A percentile compares a stretch with the other conserved stretches of the same genome.
Evolutionary conservation across 2,113 vertebrate genomes (phyloP).

Genomic region (Spermophilus dauricus): DNA sequence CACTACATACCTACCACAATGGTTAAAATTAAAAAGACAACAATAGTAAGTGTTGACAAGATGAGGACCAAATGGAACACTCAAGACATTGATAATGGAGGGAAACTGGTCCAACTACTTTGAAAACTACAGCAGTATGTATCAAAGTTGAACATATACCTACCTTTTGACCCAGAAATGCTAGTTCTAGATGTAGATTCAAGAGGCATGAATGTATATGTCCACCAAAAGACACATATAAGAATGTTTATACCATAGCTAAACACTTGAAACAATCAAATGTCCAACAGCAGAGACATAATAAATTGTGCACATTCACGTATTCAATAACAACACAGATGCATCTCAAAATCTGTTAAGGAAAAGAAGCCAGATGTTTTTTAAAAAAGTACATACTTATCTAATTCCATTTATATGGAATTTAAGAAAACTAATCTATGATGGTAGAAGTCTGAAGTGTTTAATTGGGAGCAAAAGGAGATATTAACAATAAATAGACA

Average conservation of each 20-base stretch:
- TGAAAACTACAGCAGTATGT: constrained; percentile 22
- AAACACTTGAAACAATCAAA: constrained; percentile 40
- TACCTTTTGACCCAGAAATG: background rate
- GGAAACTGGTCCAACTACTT: background rate
- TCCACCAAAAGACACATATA: constrained; percentile 4
- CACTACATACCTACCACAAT: background rate
- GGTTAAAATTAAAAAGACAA: constrained; percentile 42
- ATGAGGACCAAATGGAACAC: background rate
- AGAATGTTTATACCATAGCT: background rate
- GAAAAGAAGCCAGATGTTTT: constrained; percentile 30
- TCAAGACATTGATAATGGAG: background rate
- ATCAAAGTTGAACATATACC: constrained; percentile 26
- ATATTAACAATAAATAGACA: background rate
- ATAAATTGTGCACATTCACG: too few species aligned
- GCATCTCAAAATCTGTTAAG: constrained; percentile 36
- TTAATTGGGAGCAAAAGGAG: background rate
- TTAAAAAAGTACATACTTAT: background rate
- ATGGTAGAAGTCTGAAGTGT: background rate
- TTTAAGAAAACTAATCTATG: constrained; percentile 22
- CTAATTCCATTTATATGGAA: background rate
- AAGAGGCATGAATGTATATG: constrained; percentile 24
- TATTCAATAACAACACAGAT: background rate
- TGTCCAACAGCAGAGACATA: constrained; percentile 25
- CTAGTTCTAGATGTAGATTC: background rate
- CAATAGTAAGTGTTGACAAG: background rate